Conservation (phyloP, 2,797 vertebrate species). For the Urocyon cinereoargenteus region DNA sequence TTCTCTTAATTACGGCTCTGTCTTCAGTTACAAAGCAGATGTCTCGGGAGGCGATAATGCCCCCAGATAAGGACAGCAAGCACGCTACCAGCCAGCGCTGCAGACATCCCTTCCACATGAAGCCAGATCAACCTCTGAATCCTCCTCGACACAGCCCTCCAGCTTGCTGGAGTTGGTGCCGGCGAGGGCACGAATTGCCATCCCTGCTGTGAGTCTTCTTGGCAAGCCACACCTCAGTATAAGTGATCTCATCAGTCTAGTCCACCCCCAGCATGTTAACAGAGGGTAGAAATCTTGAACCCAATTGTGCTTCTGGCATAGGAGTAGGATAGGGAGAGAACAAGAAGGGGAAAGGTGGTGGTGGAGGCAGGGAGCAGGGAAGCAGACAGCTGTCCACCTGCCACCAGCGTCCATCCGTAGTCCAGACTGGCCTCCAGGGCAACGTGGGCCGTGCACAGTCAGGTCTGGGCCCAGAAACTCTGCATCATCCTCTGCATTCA, state of each 20-base stretch:
- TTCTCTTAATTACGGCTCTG: neutral
- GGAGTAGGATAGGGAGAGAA: neutral
- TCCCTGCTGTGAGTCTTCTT: neutral
- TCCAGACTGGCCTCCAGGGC: neutral
- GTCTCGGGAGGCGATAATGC: neutral
- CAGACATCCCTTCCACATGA: rapidly evolving
- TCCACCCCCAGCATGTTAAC: neutral
- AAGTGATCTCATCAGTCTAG: neutral
- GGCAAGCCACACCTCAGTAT: neutral
- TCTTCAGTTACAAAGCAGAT: neutral
- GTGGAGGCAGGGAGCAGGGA: too few relatives aligned
- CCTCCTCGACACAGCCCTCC: neutral
- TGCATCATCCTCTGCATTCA: neutral
- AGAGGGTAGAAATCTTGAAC: neutral
- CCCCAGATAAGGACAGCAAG: neutral
- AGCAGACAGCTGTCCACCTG: rapidly evolving
- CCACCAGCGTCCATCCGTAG: rapidly evolving
- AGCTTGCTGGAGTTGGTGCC: neutral
- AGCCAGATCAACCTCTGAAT: neutral
- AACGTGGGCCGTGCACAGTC: neutral
- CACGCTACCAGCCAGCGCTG: rapidly evolving
- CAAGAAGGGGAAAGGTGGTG: neutral
- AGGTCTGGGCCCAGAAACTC: neutral
- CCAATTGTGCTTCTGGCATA: neutral
- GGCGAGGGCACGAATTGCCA: neutral